Percentiles rank a stretch among this genome's conserved stretches.
These are phyloP conservation scores for Polydrusus tereticollis DNA, from an alignment of 2,888 invertebrate genomes.

Conservation along the genomic window DNA sequence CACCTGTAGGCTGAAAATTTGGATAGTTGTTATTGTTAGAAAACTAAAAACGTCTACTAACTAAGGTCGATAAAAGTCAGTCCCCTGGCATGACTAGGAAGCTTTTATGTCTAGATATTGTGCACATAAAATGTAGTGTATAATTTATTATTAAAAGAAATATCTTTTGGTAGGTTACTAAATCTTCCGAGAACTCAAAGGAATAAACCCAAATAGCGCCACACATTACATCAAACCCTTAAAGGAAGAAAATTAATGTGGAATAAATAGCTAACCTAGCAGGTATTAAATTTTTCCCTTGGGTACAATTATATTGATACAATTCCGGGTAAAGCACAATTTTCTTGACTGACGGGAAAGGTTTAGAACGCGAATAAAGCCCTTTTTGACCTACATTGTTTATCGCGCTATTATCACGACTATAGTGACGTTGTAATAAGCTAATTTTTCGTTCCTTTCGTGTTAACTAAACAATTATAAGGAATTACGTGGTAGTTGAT, in stretches of 20 bases:
- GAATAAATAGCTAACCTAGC: slow-evolving; percentile 14
- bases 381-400: slow-evolving; percentile 13
- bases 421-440: neutral
- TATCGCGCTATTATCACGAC: slow-evolving; percentile 9
- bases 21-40: no score
- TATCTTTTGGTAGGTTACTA: neutral
- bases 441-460: neutral
- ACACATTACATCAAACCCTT: slow-evolving; percentile 12
- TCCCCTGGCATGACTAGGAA: no score
- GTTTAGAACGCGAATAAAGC: slow-evolving; percentile 11
- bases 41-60: no score
- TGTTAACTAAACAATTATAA: neutral
- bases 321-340: slow-evolving; percentile 21
- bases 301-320: slow-evolving; percentile 26
- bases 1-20: no score
- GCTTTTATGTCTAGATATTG: no score
- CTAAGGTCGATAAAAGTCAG: no score
- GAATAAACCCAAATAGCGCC: neutral
- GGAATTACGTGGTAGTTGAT: no score
- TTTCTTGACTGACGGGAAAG: slow-evolving; percentile 9
- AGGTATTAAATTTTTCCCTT: slow-evolving; percentile 14
- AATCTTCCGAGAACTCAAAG: neutral
- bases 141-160: no score
- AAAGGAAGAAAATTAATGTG: slow-evolving; percentile 18
- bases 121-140: no score